Evolutionary conservation across 2,888 invertebrate genomes (phyloP).

Genomic region (Alcis repandata): DNA sequence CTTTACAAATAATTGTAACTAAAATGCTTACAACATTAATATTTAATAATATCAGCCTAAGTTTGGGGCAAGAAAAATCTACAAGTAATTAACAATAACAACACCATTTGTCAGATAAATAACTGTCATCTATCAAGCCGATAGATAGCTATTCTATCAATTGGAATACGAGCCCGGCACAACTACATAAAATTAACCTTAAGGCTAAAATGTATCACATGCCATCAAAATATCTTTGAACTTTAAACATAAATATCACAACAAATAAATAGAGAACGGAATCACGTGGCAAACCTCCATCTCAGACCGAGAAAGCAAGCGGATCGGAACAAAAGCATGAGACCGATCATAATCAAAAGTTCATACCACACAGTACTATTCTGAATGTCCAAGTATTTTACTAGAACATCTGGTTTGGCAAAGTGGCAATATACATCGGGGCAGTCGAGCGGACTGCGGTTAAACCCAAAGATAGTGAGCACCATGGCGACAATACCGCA

Average conservation of each 20-base stretch:
- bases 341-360: conserved; percentile 79
- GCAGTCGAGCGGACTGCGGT: conserved; percentile 85
- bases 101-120: not conserved
- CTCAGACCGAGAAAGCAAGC: conserved; percentile 86
- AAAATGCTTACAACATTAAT: not conserved
- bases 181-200: conserved; percentile 12
- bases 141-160: conserved; percentile 9
- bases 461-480: conserved; percentile 88
- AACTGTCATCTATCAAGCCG: conserved; percentile 4
- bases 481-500: conserved; percentile 89
- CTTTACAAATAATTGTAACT: not conserved
- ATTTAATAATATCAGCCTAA: conserved; percentile 23
- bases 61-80: conserved; percentile 8
- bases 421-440: conserved; percentile 89
- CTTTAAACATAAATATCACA: conserved; percentile 47
- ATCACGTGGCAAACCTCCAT: conserved; percentile 84
- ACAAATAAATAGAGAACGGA: conserved; percentile 21
- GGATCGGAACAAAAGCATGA: conserved; percentile 86
- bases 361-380: conserved; percentile 86
- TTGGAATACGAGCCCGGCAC: conserved; percentile 8
- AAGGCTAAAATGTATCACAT: conserved; percentile 39
- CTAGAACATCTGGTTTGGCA: conserved; percentile 87
- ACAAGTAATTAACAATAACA: not conserved
- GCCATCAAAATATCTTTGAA: conserved; percentile 40
- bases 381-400: conserved; percentile 87